Evolutionary conservation across 2,113 vertebrate genomes (phyloP), one percentile per base, ranked within the genome.

Genomic region (Psittacus erithacus): DNA sequence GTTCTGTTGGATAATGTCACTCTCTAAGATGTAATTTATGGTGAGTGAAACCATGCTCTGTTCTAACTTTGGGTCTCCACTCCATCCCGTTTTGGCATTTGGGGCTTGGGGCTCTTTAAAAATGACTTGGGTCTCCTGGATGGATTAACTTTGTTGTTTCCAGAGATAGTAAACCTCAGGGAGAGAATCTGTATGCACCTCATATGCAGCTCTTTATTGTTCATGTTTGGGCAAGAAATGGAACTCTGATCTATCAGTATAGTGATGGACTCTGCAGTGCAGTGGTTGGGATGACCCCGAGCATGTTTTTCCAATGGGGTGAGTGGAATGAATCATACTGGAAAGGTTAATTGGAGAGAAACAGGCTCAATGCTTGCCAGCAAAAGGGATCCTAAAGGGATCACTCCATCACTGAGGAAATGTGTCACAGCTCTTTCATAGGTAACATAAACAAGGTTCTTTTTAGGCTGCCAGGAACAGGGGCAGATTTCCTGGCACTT

Each of bases 1-100:
- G 13, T 67, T 75, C 50, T 43, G 59, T n/a, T 1, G 3, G 28
- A 55, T 11, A 11, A 6, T 2, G 19, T 28, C 0, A 0, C 29
- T 85, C 35, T 73, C 22, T 7, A 8, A 76, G 67, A 27, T 3
- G 1, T 31, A 3, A 18, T 41, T 35, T 28, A 11, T 18, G 53
- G 41, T 0, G 4, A 64, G 24, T 28, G 24, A 35, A n/a, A 13
- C 1, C 1, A 27, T 27, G 35, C 3, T 6, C 18, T 41, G 7
- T 46, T 87, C 49, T 31, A 17, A 82, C 13, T 59, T 33, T 35
- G 64, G 9, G 6, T 52, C 12, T 64, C 35, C 9, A 20, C 16
- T 9, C 79, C 17, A 59, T 18, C 81, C 38, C 7, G 24, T 67
- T 63, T 38, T 95, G 81, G 35, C 50, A 20, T 24, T 19, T 71